phyloP scores from a whole-genome alignment of 2,113 vertebrate genomes.

The Ailurus styani region DNA sequence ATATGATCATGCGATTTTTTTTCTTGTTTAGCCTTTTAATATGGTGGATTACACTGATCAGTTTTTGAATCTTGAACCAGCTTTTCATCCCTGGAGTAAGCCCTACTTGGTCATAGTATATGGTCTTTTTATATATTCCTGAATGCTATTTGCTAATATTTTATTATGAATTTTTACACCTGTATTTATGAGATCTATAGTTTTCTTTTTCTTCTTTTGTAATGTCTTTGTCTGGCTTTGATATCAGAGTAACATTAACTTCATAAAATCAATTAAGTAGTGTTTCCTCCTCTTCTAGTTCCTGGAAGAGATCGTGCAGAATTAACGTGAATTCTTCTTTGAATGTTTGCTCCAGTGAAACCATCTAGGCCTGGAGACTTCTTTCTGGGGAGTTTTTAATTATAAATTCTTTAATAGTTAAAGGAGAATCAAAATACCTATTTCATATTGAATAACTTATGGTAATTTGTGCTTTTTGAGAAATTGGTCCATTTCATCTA shows the following conservation, averaged over 20 bases:
- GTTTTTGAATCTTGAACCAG: background rate
- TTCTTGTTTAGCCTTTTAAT: background rate
- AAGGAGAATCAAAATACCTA: background rate
- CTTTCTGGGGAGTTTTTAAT: background rate
- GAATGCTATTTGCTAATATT: background rate
- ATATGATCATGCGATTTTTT: background rate
- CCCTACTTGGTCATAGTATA: background rate
- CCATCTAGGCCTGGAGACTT: background rate
- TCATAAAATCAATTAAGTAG: background rate
- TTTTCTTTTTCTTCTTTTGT: background rate
- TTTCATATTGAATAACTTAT: background rate
- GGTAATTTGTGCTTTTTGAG: background rate
- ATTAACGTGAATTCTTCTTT: background rate
- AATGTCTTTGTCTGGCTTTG: background rate
- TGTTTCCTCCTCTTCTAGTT: background rate
- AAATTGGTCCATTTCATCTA: background rate
- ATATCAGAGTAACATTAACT: background rate
- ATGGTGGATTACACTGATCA: background rate
- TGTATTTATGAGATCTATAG: background rate
- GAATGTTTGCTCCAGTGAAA: background rate
- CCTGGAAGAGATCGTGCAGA: background rate
- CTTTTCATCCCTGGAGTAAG: background rate
- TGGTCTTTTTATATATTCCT: background rate
- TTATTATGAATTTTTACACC: background rate
- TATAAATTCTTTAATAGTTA: background rate